Conservation (phyloP, 2,113 vertebrate genomes). For the Muntiacus reevesi region DNA sequence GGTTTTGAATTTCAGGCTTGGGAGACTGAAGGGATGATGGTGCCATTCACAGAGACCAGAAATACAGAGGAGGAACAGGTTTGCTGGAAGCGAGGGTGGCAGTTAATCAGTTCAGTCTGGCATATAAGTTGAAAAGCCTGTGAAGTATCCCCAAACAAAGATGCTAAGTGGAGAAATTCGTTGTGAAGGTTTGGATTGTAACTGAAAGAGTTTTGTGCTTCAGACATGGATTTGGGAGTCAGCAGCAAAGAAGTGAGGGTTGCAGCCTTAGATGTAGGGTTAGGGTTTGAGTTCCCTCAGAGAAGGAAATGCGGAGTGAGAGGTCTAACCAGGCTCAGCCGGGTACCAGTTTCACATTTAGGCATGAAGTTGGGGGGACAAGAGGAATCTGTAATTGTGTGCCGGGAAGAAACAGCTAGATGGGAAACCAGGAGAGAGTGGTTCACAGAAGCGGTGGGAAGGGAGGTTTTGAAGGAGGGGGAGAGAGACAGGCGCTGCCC, state of each 20-base stretch:
- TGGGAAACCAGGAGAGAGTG: neutral
- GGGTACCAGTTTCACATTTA: neutral
- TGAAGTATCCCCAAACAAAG: neutral
- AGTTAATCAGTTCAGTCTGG: neutral
- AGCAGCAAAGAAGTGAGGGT: neutral
- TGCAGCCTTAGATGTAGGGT: neutral
- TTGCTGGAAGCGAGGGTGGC: neutral
- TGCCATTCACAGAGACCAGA: neutral
- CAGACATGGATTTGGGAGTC: neutral
- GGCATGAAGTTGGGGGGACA: neutral
- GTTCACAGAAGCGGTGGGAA: neutral
- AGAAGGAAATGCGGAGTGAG: neutral
- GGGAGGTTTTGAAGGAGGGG: neutral
- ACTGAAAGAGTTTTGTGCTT: neutral
- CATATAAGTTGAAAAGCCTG: neutral
- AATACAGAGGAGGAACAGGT: neutral
- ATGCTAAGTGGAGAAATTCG: neutral
- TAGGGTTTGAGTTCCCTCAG: neutral
- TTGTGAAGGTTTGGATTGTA: neutral
- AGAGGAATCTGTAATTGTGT: neutral
- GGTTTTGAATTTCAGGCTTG: neutral
- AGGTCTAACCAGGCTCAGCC: neutral
- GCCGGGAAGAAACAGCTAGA: neutral
- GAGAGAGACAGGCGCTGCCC: neutral
- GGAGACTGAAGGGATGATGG: neutral